A percentile compares a stretch with the other conserved stretches of the same genome.
phyloP scores from a whole-genome alignment of 2,797 vertebrate genomes.

The Oceanodroma leucorhoa region DNA sequence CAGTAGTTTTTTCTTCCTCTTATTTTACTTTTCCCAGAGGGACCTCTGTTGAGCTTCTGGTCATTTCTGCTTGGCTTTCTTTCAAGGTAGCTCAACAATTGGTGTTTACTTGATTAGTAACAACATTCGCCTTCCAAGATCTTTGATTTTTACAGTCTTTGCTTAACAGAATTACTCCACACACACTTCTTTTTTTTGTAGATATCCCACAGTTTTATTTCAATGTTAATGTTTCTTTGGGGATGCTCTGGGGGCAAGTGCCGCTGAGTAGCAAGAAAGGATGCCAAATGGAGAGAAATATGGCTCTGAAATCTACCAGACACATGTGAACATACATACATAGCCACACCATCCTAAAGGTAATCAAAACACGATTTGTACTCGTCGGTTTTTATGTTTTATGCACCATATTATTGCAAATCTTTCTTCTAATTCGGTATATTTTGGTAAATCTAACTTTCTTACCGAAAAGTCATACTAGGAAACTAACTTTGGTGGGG shows the following conservation, averaged over 20 bases:
- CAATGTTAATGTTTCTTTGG: not conserved
- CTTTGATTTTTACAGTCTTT: not conserved
- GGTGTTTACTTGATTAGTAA: not conserved
- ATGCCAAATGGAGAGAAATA: not conserved
- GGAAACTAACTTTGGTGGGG: not conserved
- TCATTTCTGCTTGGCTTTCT: not conserved
- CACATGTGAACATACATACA: not conserved
- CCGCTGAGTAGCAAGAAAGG: not conserved
- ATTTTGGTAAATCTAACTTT: not conserved
- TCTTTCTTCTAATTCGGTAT: not conserved
- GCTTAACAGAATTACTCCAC: not conserved
- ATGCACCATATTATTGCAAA: not conserved
- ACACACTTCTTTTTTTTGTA: rapidly evolving
- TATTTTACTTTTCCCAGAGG: not conserved
- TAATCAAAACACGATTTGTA: not conserved
- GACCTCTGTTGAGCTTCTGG: not conserved
- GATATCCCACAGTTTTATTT: not conserved
- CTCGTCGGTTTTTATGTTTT: not conserved
- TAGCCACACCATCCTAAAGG: not conserved
- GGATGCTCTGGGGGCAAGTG: not conserved
- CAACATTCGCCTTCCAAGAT: not conserved
- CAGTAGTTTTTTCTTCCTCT: not conserved
- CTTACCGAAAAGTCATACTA: not conserved
- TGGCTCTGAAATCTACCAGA: not conserved
- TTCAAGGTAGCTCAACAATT: not conserved